A percentile compares a stretch with the other conserved stretches of the same genome.
These are phyloP conservation scores for Magallana gigas DNA, from an alignment of 1,140 invertebrate genomes.

Conservation along the genomic window DNA sequence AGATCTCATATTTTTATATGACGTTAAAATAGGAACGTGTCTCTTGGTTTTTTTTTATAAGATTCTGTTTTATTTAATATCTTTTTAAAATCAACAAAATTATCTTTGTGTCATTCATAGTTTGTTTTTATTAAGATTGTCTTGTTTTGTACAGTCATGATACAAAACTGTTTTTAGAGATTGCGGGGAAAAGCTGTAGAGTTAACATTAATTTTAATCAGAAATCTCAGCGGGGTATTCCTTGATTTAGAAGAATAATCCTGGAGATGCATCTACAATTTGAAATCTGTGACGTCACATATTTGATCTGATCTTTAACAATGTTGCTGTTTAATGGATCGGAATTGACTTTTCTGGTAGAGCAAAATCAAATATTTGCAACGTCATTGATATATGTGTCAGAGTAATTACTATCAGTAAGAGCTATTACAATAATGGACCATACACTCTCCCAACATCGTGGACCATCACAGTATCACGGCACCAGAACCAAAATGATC, in stretches of 20 bases:
- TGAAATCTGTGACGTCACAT: not conserved
- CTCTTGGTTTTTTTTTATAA: too few species aligned
- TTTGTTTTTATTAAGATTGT: too few species aligned
- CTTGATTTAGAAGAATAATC: not conserved
- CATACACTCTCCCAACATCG: not conserved
- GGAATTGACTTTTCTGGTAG: constrained; percentile 4
- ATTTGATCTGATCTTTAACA: not conserved
- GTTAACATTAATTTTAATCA: not conserved
- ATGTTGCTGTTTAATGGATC: not conserved
- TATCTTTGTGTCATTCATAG: too few species aligned
- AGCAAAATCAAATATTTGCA: not conserved
- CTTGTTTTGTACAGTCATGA: too few species aligned
- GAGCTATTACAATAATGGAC: constrained; percentile 29
- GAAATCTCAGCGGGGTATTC: not conserved
- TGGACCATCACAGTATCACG: not conserved
- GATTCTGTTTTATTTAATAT: too few species aligned
- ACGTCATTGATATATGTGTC: not conserved
- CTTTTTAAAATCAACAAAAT: too few species aligned
- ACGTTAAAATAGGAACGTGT: too few species aligned
- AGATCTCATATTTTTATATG: too few species aligned
- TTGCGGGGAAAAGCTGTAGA: too few species aligned
- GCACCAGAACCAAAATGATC: not conserved
- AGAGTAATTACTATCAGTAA: not conserved
- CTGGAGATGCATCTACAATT: not conserved
- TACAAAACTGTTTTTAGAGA: too few species aligned